Base-by-base conservation (phyloP, 2,113 vertebrate genomes). In the Corynorhinus townsendii region DNA sequence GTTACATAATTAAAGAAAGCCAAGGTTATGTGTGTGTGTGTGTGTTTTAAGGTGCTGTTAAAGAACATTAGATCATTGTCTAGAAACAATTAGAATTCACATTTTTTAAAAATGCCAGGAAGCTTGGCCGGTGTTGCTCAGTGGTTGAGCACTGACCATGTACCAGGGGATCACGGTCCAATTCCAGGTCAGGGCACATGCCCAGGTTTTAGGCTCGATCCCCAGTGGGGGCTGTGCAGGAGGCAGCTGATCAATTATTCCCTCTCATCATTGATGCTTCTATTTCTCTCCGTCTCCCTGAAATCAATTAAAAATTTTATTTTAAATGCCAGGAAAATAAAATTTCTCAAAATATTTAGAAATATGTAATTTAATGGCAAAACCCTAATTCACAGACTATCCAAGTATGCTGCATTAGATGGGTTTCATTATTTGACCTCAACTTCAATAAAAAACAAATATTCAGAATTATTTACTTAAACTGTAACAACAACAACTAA, bases 391-490 rank as follows among this genome's bases (percentile, higher is more conserved):
- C 72, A 72, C 15, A 91, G 38, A 90, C 76, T 87, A 83, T 24
- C 49, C n/a, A 76, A 45, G 49, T 54, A 81, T 30, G 28, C 9
- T 84, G 45, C 64, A 62, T 62, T 38, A 2, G 10, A 88, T 73
- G 20, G 19, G 12, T 88, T 79, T 75, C 71, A 28, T 47, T 68
- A 72, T 26, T 30, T 79, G 54, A 94, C 45, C 56, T 80, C 80
- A 47, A 17, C 71, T 28, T 38, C 49, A 71, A 71, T 43, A 88
- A 91, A 91, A 86, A 22, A 17, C 30, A 79, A 85, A 76, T 26
- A 24, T 43, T 30, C 77, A 83, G 30, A 90, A 93, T 72, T 85
- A 80, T 56, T 84, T 92, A 81, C 30, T 80, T 75, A 72, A 94
- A 54, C 20, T 64, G 8, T 54, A 91, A 69, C 7, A 64, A 91